Base-by-base conservation (phyloP, 2,888 invertebrate genomes). In the Macrosoma leucophasiata region DNA sequence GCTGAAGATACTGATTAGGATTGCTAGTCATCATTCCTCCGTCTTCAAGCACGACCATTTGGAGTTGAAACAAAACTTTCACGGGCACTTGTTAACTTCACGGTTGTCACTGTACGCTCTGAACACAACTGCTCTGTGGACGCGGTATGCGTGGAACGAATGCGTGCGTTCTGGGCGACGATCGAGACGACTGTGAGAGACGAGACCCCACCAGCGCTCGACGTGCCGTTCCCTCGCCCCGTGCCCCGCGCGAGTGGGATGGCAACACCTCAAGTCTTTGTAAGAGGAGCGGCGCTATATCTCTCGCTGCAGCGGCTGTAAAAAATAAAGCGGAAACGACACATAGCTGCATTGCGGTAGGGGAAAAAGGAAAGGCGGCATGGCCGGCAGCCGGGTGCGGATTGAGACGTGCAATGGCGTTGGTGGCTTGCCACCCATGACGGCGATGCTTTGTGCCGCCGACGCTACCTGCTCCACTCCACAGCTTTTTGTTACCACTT, bases 1-100 rank as follows among this genome's bases (percentile, higher is more conserved):
- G 97, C 78, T 96, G 94, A 56, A 97, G 86, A 81, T 97, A 97
- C 86, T 97, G 97, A 85, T 96, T 95, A 62, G 92, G 93, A 73
- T 93, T 92, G 58, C 92, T 90, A 66, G 94, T 90, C 86, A 94
- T 90, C 90, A 96, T 92, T 87, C 91, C 92, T 85, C 91, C 91
- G 86, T 93, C 92, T 89, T 95, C 94, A 84, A 95, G 88, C 77
- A 95, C 94, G 87, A 94, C 94, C 95, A 95, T 95, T 84, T 84
- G 79, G 76, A 79, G 71, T 84, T 84, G 79, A 76, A 79, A 70
- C 65, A 58, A 33, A 81, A 84, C 78, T 79, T 73, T 64, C 58
- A 63, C 63, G 59, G 59, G 62, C 64, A 67, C 69, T 60, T 59
- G 40, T 58, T 62, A 78, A 79, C 71, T 79, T 71, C 66, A 82